Base-by-base conservation (phyloP, 2,797 vertebrate species). In the Strix occidentalis region DNA sequence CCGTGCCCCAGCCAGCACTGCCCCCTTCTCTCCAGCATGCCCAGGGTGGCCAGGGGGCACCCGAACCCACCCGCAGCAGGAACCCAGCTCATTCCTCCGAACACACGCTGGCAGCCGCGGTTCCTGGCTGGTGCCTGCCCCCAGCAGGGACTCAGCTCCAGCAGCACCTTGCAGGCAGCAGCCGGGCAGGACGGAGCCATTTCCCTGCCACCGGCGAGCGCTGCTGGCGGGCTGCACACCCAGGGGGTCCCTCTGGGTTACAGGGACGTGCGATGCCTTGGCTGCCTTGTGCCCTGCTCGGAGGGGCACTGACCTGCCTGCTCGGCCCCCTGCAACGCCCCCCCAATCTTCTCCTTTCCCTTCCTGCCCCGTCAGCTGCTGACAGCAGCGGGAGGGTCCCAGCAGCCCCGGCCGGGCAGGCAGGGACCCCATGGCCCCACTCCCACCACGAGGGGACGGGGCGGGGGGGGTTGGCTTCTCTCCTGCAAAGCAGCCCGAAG, bases 361-460 rank as follows among this genome's bases (percentile, higher is more conserved):
- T 46, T 70, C 65, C 57, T 23, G 29, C 54, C 50, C 76, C 1
- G 4, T 31, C 6, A 35, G 74, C 46, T 15, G 35, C 81, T 25
- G 70, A 17, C 3, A 25, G 63, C 39, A 69, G 33, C 6, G 16
- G 69, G 53, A 78, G 31, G 63, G 45, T 39, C 31, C 84, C 6
- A 48, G 53, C 61, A 90, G 78, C 18, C 29, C 60, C 0, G 1
- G 11, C 39, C 4, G 12, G 37, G 84, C 56, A 43, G 14, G 3
- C 5, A 1, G 54, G 58, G 31, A 54, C n/a, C 13, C 0, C 1
- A 63, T 0, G 35, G 69, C 68, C 60, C 33, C 1, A 0, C 3
- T 39, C 11, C 53, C 57, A 28, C 1, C 1, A 61, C 53, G 33
- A 64, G 56, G 13, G 41, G 56, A 9, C 4, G 5, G 45, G 45